These are phyloP conservation scores for Anguilla marmorata DNA, from an alignment of 2,797 vertebrate genomes.

Conservation along the genomic window DNA sequence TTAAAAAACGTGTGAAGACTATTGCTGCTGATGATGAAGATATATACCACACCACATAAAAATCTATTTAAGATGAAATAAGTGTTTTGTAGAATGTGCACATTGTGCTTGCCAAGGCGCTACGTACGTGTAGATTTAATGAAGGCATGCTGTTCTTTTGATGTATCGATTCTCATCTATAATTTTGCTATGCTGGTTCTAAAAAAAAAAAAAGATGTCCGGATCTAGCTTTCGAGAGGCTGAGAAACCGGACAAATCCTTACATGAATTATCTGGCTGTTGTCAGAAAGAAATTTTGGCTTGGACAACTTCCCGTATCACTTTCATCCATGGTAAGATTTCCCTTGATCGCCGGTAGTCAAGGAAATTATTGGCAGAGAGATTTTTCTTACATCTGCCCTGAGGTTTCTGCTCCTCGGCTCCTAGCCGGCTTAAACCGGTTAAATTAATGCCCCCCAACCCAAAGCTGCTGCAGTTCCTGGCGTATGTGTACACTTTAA, in stretches of 20 bases:
- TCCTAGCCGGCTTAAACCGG: neutral
- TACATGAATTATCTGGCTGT: neutral
- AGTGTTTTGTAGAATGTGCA: neutral
- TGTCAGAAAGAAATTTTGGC: neutral
- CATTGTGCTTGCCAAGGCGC: neutral
- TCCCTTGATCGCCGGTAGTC: neutral
- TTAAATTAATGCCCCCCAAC: too few relatives aligned
- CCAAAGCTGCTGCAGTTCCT: neutral
- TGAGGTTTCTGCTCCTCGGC: neutral
- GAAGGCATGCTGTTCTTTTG: neutral
- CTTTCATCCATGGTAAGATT: neutral
- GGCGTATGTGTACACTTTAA: too few relatives aligned
- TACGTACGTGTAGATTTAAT: too few relatives aligned
- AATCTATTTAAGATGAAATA: neutral
- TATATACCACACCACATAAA: neutral
- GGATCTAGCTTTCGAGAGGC: neutral
- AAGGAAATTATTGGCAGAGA: neutral
- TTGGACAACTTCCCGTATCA: neutral
- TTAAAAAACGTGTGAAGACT: neutral
- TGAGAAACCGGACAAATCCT: neutral
- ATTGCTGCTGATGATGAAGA: too few relatives aligned
- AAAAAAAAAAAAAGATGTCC: neutral
- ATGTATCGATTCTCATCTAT: neutral
- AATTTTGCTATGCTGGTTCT: neutral
- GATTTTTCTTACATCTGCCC: neutral